Evolutionary conservation across 2,113 vertebrate species (phyloP).

Genomic region (Numenius arquata): DNA sequence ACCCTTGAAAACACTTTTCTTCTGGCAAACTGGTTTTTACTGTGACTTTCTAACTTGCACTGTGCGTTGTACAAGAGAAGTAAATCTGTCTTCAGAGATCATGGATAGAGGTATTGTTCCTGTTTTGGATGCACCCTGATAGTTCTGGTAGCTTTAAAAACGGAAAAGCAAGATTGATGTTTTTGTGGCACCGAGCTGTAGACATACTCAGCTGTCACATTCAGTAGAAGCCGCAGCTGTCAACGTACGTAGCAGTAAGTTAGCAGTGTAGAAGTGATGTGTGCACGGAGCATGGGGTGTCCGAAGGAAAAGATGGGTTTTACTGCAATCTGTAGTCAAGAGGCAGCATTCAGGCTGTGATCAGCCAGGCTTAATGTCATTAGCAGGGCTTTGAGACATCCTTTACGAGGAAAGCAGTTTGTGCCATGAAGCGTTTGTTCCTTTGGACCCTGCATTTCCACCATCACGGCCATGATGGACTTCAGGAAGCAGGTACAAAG

Average conservation of each 20-base stretch:
- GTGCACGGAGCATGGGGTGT: not conserved
- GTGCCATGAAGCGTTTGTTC: not conserved
- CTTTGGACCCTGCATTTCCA: not conserved
- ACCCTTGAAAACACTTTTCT: not conserved
- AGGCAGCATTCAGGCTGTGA: not conserved
- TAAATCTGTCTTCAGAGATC: not conserved
- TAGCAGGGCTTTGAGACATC: not conserved
- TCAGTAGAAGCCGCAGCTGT: not conserved
- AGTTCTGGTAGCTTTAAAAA: not conserved
- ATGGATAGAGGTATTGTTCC: not conserved
- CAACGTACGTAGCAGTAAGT: not conserved
- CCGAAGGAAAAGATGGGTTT: not conserved
- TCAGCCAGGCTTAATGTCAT: not conserved
- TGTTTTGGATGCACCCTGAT: not conserved
- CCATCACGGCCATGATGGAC: not conserved
- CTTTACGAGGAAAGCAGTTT: not conserved
- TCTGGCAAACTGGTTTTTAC: not conserved
- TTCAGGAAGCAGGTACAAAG: not conserved
- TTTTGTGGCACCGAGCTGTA: not conserved
- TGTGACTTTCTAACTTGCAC: not conserved
- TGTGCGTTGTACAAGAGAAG: not conserved
- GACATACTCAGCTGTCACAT: not conserved
- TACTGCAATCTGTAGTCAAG: not conserved
- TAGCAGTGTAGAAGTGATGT: not conserved
- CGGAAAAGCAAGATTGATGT: not conserved